These are phyloP conservation scores for Okamejei kenojei DNA, from an alignment of 2,797 vertebrate species.

Conservation along the genomic window DNA sequence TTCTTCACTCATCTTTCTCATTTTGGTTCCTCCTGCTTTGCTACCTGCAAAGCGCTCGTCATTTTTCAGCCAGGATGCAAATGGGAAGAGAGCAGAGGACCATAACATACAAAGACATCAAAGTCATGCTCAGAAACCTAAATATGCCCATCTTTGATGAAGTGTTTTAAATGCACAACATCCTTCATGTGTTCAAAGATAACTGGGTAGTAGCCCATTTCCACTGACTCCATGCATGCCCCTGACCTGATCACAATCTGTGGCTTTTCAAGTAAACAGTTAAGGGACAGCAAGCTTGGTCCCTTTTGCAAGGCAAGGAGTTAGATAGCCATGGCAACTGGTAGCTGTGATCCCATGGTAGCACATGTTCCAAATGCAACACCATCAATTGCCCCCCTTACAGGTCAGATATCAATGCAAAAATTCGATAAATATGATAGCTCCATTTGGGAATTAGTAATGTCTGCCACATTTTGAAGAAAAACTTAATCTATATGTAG, in stretches of 20 bases:
- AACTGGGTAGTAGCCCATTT: too few relatives aligned
- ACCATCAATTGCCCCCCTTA: neutral
- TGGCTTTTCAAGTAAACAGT: neutral
- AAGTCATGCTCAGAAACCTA: neutral
- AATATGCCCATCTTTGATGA: too few relatives aligned
- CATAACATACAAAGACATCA: neutral
- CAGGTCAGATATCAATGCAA: neutral
- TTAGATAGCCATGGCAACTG: neutral
- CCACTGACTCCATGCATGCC: too few relatives aligned
- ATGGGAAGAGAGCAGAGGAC: neutral
- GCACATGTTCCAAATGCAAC: neutral
- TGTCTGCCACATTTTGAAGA: neutral
- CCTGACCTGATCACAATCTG: neutral
- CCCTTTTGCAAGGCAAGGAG: neutral
- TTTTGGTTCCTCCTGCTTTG: neutral
- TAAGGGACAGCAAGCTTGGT: neutral
- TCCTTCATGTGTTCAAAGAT: too few relatives aligned
- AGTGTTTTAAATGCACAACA: too few relatives aligned
- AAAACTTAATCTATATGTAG: neutral
- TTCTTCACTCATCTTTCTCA: slow-evolving; percentile 39
- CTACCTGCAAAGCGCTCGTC: neutral
- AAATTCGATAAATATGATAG: neutral
- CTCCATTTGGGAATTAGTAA: neutral
- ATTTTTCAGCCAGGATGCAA: neutral
- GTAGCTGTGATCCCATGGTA: neutral